Percentiles rank a stretch among this genome's conserved stretches.
These are phyloP conservation scores for Macroramphosus scolopax DNA, from an alignment of 2,797 vertebrate species.

Conservation along the genomic window DNA sequence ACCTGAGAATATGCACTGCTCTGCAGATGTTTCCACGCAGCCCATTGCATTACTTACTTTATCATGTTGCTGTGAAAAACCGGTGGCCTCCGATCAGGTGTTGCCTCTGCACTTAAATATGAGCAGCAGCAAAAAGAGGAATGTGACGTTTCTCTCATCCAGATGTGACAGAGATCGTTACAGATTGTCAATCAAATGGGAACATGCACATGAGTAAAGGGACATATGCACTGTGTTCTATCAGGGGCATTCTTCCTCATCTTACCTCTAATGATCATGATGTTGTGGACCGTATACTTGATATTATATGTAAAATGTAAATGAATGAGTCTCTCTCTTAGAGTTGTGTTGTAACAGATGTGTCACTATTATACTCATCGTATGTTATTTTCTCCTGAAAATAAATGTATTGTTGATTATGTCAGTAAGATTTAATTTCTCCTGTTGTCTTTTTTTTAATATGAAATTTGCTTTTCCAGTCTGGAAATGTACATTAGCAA, in stretches of 20 bases:
- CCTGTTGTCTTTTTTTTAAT: background rate
- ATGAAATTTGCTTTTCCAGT: background rate
- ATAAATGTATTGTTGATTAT: constrained; percentile 41
- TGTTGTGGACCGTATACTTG: constrained; percentile 58
- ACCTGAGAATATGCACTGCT: background rate
- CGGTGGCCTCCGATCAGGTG: too few relatives aligned
- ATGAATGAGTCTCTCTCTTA: constrained; percentile 42
- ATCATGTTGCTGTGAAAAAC: constrained; percentile 26
- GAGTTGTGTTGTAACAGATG: constrained; percentile 45
- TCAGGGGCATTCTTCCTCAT: constrained; percentile 50
- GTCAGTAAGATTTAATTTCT: constrained; percentile 7
- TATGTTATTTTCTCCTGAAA: constrained; percentile 46
- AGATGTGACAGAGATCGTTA: too few relatives aligned
- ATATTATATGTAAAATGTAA: constrained; percentile 59
- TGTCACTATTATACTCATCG: constrained; percentile 45
- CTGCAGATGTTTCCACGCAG: constrained; percentile 13
- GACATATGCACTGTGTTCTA: constrained; percentile 33
- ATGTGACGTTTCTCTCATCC: background rate
- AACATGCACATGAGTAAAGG: constrained; percentile 44
- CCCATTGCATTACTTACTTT: too few relatives aligned
- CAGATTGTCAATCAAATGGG: constrained; percentile 29
- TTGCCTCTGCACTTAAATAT: constrained; percentile 25
- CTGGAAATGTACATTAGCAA: too few relatives aligned
- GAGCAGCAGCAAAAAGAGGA: constrained; percentile 28
- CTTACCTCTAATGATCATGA: constrained; percentile 65